A percentile compares a stretch with the other conserved stretches of the same genome.
Conservation (phyloP, 2,888 invertebrate species). For the Drosophila yooni region DNA sequence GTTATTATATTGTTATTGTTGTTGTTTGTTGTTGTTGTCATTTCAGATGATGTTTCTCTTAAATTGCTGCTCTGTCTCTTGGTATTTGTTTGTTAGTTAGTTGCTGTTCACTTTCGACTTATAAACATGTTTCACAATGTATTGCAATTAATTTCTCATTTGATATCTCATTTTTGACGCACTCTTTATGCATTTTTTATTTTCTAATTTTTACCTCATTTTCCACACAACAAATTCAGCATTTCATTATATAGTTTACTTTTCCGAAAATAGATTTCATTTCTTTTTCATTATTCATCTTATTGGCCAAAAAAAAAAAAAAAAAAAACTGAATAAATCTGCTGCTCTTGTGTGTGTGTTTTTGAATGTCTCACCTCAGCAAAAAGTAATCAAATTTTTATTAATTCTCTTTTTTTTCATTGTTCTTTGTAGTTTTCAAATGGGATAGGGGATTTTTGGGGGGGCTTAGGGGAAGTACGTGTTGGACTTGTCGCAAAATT, state of each 20-base stretch:
- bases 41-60: constrained; percentile 39
- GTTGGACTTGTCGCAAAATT: constrained; percentile 64
- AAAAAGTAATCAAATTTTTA: constrained; percentile 67
- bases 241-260: constrained; percentile 46
- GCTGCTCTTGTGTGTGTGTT: constrained; percentile 84
- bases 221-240: constrained; percentile 85
- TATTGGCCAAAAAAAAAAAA: constrained; percentile 49
- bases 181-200: constrained; percentile 66
- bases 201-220: constrained; percentile 84
- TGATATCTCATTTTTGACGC: constrained; percentile 63
- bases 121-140: constrained; percentile 86
- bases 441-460: constrained; percentile 27
- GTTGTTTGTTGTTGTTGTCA: constrained; percentile 37
- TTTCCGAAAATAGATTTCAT: constrained; percentile 41
- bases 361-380: constrained; percentile 85
- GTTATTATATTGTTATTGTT: constrained; percentile 29
- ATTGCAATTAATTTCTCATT: constrained; percentile 82
- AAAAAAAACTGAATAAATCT: constrained; percentile 51
- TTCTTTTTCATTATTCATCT: constrained; percentile 37
- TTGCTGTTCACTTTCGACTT: constrained; percentile 59
- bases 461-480: constrained; percentile 37
- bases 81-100: constrained; percentile 43
- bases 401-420: constrained; percentile 27
- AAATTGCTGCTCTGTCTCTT: constrained; percentile 40
- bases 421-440: constrained; percentile 20